Evolutionary conservation across 2,888 invertebrate genomes (phyloP).

Genomic region (Chelonus formosanus): DNA sequence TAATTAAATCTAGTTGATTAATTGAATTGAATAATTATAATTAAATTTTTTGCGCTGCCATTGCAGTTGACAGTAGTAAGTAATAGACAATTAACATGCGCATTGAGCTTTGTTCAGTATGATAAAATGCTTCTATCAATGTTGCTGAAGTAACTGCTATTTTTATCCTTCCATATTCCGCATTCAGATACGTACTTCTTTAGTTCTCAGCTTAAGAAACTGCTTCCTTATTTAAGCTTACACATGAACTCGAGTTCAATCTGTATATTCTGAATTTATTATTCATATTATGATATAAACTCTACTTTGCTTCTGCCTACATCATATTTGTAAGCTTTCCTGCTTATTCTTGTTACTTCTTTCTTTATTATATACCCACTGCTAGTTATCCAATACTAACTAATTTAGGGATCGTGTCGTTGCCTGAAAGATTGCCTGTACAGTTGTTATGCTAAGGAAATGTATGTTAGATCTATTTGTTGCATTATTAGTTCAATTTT

Average conservation of each 20-base stretch:
- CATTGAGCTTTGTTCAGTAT: background rate
- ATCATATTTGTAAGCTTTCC: background rate
- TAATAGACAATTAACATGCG: conserved; percentile 45
- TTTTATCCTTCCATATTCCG: conserved; percentile 15
- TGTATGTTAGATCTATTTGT: too few species aligned
- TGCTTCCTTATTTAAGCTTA: conserved; percentile 16
- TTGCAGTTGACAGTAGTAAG: conserved; percentile 62
- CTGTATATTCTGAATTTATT: conserved; percentile 17
- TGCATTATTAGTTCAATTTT: too few species aligned
- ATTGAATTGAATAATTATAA: conserved; percentile 38
- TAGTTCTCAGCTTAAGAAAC: conserved; percentile 16
- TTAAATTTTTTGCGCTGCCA: conserved; percentile 55
- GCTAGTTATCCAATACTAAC: conserved; percentile 61
- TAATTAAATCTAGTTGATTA: background rate
- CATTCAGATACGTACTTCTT: conserved; percentile 3
- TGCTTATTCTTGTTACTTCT: conserved; percentile 35
- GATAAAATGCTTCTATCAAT: background rate
- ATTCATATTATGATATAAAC: conserved; percentile 1
- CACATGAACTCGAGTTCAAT: conserved; percentile 28
- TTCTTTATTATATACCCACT: conserved; percentile 26
- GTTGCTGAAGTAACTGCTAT: conserved; percentile 7
- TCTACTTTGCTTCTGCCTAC: background rate
- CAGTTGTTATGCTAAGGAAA: too few species aligned
- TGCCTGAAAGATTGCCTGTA: background rate
- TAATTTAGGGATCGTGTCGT: conserved; percentile 40